phyloP scores from a whole-genome alignment of 2,797 vertebrate species.

The Crocodylus rhombifer region DNA sequence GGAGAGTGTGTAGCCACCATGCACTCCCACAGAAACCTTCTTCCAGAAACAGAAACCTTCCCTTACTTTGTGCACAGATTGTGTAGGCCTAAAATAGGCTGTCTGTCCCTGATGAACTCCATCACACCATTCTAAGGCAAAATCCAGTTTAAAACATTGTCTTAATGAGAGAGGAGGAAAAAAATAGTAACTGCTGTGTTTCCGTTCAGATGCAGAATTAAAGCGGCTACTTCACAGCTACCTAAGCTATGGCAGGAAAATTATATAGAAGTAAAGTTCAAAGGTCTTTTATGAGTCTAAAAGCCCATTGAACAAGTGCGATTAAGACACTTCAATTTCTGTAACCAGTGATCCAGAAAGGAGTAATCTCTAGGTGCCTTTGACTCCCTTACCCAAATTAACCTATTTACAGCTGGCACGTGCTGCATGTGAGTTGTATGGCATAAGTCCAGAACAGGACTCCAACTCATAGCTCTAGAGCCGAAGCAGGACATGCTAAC shows the following conservation, averaged over 20 bases:
- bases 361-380: too few species aligned
- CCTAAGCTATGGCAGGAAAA: background rate
- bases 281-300: too few species aligned
- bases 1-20: background rate
- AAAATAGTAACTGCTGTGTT: background rate
- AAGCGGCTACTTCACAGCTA: background rate
- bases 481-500: too few species aligned
- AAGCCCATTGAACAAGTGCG: too few species aligned
- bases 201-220: background rate
- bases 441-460: too few species aligned
- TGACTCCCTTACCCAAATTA: too few species aligned
- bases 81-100: background rate
- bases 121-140: background rate
- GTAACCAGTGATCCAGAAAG: too few species aligned
- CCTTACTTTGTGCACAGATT: background rate
- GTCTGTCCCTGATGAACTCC: background rate
- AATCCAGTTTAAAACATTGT: accelerated
- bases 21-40: background rate
- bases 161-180: background rate
- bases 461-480: too few species aligned
- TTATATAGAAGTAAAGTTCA: accelerated
- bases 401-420: too few species aligned
- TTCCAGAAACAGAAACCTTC: background rate
- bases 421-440: too few species aligned
- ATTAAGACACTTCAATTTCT: too few species aligned